Base-by-base conservation (phyloP, 2,113 vertebrate genomes). In the Gadus macrocephalus region DNA sequence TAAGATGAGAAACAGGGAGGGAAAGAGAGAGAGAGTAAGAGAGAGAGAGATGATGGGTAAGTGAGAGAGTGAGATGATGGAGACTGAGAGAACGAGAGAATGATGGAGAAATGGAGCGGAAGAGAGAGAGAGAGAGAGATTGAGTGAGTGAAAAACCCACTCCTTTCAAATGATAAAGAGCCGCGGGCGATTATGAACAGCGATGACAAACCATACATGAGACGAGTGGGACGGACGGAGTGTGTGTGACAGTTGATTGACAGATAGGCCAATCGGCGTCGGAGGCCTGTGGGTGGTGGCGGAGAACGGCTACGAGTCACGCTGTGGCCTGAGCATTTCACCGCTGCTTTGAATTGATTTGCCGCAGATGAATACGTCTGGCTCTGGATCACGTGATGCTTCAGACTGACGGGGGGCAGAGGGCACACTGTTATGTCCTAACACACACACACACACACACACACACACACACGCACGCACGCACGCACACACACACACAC, bases 351-450 rank as follows among this genome's bases (percentile, higher is more conserved):
- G 62, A 74, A 84, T 87, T 86, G 79, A 87, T 91, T 86, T 83
- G 86, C 81, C 81, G 86, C 79, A 87, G 85, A 89, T 91, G 82
- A 84, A 89, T 88, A 67, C 74, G 70, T 69, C 25, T 49, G 42
- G 74, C 55, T 65, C 4, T 78, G 82, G 67, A 20, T 68, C 64
- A 67, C 65, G 76, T 63, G 69, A 27, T 67, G 62, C 20, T 63
- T 70, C 53, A 65, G 69, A 79, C 8, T 49, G 69, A 71, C 49
- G 38, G 75, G 78, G 72, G 76, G 15, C 25, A 35, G 62, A 70
- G 42, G 5, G 22, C 53, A 17, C 65, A 62, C 61, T 55, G 58
- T 66, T 53, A 22, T 61, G 67, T 79, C 69, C 64, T 59, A 42
- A 76, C 42, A 49, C 12, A 49, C 42, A 49, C 42, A 49, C 42